A percentile compares a stretch with the other conserved stretches of the same genome.
phyloP scores from a whole-genome alignment of 2,113 vertebrate species.

The Podocnemis expansa region DNA sequence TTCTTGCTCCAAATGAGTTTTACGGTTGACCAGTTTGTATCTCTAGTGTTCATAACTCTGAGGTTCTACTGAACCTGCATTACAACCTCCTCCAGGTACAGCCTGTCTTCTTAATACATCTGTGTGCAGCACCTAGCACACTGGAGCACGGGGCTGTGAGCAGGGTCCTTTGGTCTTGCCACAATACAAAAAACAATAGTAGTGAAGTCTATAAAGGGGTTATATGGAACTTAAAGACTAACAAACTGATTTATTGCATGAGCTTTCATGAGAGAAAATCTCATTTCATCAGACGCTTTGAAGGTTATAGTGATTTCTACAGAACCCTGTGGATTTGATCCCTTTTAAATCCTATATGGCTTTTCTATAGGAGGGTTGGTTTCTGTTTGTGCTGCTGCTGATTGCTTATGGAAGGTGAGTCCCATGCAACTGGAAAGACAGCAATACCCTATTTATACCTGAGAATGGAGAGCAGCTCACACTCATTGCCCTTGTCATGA shows the following conservation, averaged over 20 bases:
- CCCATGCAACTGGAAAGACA: constrained; percentile 37
- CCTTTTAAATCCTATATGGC: constrained; percentile 23
- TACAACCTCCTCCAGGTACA: not conserved
- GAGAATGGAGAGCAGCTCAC: not conserved
- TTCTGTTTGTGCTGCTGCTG: constrained; percentile 58
- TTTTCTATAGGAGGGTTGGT: constrained; percentile 68
- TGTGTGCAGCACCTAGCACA: not conserved
- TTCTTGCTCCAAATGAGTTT: too few species aligned
- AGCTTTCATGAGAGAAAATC: too few species aligned
- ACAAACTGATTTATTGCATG: too few species aligned
- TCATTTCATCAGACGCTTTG: too few species aligned
- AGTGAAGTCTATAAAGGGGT: not conserved
- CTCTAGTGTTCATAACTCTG: too few species aligned
- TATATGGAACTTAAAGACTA: too few species aligned
- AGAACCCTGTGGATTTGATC: not conserved
- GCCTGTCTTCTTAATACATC: not conserved
- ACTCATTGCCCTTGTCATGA: not conserved
- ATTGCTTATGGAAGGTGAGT: constrained; percentile 43
- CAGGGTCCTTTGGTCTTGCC: not conserved
- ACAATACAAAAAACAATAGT: accelerated
- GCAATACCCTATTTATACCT: not conserved
- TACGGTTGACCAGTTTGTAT: too few species aligned
- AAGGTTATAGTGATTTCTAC: constrained; percentile 2
- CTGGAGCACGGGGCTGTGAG: not conserved
- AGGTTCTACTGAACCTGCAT: not conserved